These are phyloP conservation scores for Hylomyscus alleni DNA, from an alignment of 2,797 vertebrate species.

Conservation along the genomic window DNA sequence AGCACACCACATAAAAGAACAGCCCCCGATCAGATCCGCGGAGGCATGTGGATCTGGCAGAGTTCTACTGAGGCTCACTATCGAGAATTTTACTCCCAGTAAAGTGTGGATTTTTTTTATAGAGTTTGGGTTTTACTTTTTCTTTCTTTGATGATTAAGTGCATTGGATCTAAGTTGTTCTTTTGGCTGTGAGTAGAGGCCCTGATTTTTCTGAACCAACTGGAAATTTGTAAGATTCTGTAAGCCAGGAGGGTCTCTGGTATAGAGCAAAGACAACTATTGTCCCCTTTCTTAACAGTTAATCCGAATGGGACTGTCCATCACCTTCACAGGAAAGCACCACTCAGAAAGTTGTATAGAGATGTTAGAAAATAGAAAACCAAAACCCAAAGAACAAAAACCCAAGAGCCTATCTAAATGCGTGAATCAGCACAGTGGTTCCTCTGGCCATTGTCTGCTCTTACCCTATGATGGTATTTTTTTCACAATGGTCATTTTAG, in stretches of 20 bases:
- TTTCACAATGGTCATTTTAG: neutral
- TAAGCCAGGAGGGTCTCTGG: neutral
- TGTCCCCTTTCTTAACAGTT: neutral
- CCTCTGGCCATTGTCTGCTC: neutral
- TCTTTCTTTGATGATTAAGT: neutral
- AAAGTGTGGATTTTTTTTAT: neutral
- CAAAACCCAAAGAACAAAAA: neutral
- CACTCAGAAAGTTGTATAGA: neutral
- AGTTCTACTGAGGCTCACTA: neutral
- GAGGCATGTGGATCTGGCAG: neutral
- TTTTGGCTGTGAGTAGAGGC: neutral
- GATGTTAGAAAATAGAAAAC: neutral
- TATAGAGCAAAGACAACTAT: neutral
- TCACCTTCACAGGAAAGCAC: neutral
- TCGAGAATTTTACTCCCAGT: neutral
- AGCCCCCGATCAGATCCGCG: rapidly evolving
- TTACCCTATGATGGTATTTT: neutral
- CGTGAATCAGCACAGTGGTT: neutral
- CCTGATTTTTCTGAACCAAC: neutral
- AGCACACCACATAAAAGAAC: neutral
- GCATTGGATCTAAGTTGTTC: neutral
- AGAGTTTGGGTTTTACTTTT: neutral
- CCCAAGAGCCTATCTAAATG: neutral
- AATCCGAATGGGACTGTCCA: neutral
- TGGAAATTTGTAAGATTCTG: neutral